phyloP scores from a whole-genome alignment of 2,888 invertebrate genomes.

The Melipona bicolor region DNA sequence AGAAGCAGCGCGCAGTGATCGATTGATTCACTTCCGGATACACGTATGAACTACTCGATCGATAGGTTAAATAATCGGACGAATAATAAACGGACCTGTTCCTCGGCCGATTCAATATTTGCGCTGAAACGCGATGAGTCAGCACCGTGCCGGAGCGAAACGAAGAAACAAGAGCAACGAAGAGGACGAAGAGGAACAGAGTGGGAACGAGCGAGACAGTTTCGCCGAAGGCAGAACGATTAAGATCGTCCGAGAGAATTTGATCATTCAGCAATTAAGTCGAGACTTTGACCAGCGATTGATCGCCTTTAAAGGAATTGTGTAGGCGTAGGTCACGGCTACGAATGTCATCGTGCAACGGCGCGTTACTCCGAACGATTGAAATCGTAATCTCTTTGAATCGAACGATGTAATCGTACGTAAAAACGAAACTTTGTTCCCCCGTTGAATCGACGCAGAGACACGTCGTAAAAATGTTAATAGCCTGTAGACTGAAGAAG shows the following conservation, averaged over 20 bases:
- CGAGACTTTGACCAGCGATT: neutral
- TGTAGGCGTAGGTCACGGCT: conserved; percentile 8
- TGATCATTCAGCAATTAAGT: conserved; percentile 11
- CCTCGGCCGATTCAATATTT: conserved; percentile 43
- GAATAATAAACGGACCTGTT: conserved; percentile 37
- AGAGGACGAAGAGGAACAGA: neutral
- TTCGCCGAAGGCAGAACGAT: neutral
- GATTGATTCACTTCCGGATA: conserved; percentile 10
- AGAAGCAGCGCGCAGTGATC: neutral
- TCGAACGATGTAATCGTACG: no score
- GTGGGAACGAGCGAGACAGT: neutral
- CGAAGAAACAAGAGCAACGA: neutral
- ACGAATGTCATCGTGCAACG: neutral
- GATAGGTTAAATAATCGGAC: conserved; percentile 40
- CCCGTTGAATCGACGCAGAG: neutral
- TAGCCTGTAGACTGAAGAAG: no score
- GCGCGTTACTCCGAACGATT: neutral
- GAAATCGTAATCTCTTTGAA: neutral
- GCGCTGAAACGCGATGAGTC: conserved; percentile 21
- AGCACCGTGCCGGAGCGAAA: neutral
- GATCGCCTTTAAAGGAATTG: conserved; percentile 10
- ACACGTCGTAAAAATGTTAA: no score
- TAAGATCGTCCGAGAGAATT: conserved; percentile 18
- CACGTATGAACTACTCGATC: conserved; percentile 33
- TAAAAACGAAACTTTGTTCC: neutral